A percentile compares a stretch with the other conserved stretches of the same genome.
Conservation (phyloP, 2,888 invertebrate genomes). For the Drosophila mimetica region DNA sequence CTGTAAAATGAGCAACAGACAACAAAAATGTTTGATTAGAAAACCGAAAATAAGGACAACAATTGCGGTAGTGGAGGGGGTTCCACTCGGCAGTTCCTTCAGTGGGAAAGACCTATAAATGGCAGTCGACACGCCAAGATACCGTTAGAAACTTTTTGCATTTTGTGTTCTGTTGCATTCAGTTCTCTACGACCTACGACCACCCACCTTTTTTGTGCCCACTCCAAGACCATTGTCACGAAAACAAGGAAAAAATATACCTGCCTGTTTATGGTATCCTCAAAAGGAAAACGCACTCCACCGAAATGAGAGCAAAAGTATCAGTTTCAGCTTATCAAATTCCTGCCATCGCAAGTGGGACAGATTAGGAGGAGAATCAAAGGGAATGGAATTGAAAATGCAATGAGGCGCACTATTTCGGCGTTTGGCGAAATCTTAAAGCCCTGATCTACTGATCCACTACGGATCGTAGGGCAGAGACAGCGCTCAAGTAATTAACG, state of each 20-base stretch:
- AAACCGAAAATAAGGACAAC: constrained; percentile 62
- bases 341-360: constrained; percentile 56
- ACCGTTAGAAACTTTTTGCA: constrained; percentile 74
- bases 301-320: constrained; percentile 56
- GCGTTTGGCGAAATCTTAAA: constrained; percentile 58
- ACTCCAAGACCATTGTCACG: not conserved
- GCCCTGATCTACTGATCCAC: constrained; percentile 55
- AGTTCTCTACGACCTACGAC: constrained; percentile 45
- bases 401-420: constrained; percentile 56
- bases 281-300: constrained; percentile 25
- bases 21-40: constrained; percentile 69
- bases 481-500: constrained; percentile 68
- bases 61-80: not conserved
- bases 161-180: constrained; percentile 16
- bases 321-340: constrained; percentile 72
- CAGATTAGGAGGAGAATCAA: constrained; percentile 69
- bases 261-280: constrained; percentile 14
- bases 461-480: constrained; percentile 25
- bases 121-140: constrained; percentile 73
- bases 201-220: constrained; percentile 48
- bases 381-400: constrained; percentile 50
- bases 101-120: constrained; percentile 55
- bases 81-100: constrained; percentile 6
- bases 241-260: not conserved
- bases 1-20: constrained; percentile 72